Percentiles rank a stretch among this genome's conserved stretches.
phyloP scores from a whole-genome alignment of 2,888 invertebrate species.

The Metellina segmentata region DNA sequence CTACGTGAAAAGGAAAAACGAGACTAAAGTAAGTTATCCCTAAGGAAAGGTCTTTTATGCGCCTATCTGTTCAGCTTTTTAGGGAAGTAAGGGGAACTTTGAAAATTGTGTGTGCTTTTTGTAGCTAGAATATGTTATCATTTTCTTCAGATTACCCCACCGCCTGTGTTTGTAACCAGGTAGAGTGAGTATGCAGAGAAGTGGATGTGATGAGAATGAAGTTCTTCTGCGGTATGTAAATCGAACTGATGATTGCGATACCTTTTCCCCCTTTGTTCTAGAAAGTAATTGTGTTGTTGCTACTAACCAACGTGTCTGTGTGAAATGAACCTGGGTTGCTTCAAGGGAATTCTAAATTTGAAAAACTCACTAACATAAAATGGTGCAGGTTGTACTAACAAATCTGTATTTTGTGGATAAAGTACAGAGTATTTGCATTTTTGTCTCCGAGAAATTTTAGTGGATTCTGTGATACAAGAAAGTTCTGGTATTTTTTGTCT shows the following conservation, averaged over 20 bases:
- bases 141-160: slow-evolving; percentile 71
- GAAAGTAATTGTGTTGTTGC: not conserved
- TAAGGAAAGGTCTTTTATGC: not conserved
- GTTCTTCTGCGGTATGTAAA: slow-evolving; percentile 38
- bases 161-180: slow-evolving; percentile 44
- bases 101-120: slow-evolving; percentile 22
- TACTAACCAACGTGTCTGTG: not conserved
- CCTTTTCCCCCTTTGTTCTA: not conserved
- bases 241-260: not conserved
- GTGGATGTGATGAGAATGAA: slow-evolving; percentile 24
- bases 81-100: slow-evolving; percentile 26
- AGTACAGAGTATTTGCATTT: no score
- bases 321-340: not conserved
- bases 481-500: no score
- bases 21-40: slow-evolving; percentile 35
- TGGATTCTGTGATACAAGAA: no score
- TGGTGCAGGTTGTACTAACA: not conserved
- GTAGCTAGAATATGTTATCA: slow-evolving; percentile 51
- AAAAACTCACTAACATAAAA: not conserved
- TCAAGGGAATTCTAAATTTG: not conserved
- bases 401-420: not conserved
- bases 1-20: slow-evolving; percentile 22
- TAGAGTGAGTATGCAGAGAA: slow-evolving; percentile 20
- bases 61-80: slow-evolving; percentile 5
- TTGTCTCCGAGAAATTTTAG: no score